These are phyloP conservation scores for Tethya wilhelma DNA, from an alignment of 37 sponge, comb jelly and placozoan species.

Conservation along the genomic window DNA sequence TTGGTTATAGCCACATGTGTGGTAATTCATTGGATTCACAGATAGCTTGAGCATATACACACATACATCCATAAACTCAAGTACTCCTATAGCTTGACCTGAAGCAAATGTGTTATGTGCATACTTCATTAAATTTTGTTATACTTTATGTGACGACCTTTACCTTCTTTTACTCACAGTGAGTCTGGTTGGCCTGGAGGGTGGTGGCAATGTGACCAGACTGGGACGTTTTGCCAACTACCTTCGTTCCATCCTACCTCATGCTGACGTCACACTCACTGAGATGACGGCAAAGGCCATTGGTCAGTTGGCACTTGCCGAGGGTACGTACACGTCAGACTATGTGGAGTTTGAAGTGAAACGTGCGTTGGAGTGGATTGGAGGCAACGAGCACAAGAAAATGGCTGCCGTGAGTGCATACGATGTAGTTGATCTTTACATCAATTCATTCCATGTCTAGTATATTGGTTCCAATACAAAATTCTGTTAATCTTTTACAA, in stretches of 20 bases:
- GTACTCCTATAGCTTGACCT: background rate
- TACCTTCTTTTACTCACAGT: slow-evolving; percentile 37
- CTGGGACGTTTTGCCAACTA: slow-evolving; percentile 84
- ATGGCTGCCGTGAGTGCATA: slow-evolving; percentile 76
- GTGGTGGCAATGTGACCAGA: slow-evolving; percentile 47
- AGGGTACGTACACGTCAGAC: slow-evolving; percentile 87
- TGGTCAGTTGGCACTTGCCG: slow-evolving; percentile 88
- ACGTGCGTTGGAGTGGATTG: slow-evolving; percentile 85
- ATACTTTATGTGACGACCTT: no score
- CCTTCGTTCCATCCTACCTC: slow-evolving; percentile 79
- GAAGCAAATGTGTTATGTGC: background rate
- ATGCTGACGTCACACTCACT: slow-evolving; percentile 69
- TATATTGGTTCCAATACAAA: no score
- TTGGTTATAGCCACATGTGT: no score
- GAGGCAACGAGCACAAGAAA: slow-evolving; percentile 62
- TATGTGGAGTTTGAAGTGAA: slow-evolving; percentile 93
- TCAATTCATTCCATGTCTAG: no score
- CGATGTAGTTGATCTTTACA: no score
- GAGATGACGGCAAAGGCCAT: slow-evolving; percentile 88
- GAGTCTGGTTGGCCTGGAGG: slow-evolving; percentile 78
- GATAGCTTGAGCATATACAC: background rate
- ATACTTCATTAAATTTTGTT: background rate
- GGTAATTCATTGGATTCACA: no score
- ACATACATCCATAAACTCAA: background rate
- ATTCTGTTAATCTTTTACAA: no score